Conservation (phyloP, 1,140 invertebrate species). For the Frieseomelitta varia region DNA sequence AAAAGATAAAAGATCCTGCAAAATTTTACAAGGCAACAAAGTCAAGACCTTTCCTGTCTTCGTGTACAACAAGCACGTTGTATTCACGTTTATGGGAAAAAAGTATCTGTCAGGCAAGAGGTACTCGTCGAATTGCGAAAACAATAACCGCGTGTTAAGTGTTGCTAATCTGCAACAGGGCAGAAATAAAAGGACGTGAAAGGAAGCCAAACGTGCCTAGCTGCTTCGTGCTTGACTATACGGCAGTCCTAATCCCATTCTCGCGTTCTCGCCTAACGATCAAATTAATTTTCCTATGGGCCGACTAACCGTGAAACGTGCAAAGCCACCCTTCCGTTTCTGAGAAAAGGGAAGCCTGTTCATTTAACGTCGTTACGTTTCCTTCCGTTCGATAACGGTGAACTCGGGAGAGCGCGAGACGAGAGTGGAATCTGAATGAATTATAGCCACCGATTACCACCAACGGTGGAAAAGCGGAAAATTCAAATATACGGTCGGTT, state of each 20-base stretch:
- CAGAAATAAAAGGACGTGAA: slow-evolving; percentile 59
- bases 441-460: not conserved
- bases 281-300: slow-evolving; percentile 51
- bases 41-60: not conserved
- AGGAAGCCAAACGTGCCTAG: slow-evolving; percentile 23
- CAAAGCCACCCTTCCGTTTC: too few relatives aligned
- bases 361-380: slow-evolving; percentile 19
- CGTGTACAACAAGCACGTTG: not conserved
- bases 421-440: not conserved
- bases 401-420: not conserved
- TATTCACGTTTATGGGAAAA: not conserved
- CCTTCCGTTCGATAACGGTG: not conserved
- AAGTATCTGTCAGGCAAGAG: slow-evolving; percentile 40
- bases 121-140: slow-evolving; percentile 47
- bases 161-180: slow-evolving; percentile 43
- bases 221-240: slow-evolving; percentile 37
- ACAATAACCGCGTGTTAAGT: slow-evolving; percentile 60
- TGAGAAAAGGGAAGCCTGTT: not conserved
- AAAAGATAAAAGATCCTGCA: too few relatives aligned
- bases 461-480: not conserved
- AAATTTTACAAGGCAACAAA: not conserved
- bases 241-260: slow-evolving; percentile 55
- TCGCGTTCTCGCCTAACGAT: slow-evolving; percentile 51
- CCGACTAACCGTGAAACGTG: slow-evolving; percentile 46
- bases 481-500: not conserved